Percentiles rank a stretch among this genome's conserved stretches.
Evolutionary conservation across 2,888 invertebrate genomes (phyloP).

Genomic region (Oligia strigilis): DNA sequence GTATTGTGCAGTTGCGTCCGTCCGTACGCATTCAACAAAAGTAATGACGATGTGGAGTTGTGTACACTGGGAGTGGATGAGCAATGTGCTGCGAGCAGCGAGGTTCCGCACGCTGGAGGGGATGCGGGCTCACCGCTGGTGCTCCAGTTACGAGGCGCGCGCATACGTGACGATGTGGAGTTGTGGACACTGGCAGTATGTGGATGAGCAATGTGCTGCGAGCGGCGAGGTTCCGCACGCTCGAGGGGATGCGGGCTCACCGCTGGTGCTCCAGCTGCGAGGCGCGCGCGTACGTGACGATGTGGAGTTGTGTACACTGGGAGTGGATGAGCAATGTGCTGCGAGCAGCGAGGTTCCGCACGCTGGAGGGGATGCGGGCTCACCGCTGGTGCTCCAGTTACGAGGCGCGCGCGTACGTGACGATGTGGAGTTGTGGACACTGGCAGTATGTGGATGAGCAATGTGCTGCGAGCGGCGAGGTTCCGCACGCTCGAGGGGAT

Average conservation of each 20-base stretch:
- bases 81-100: not conserved
- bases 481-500: constrained; percentile 19
- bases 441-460: constrained; percentile 1
- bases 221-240: not conserved
- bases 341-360: not conserved
- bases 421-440: not conserved
- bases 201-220: not conserved
- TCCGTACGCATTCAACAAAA: not conserved
- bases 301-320: not conserved
- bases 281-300: constrained; percentile 68
- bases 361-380: constrained; percentile 59
- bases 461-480: not conserved
- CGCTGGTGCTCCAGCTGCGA: constrained; percentile 75
- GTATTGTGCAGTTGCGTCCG: not conserved
- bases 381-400: constrained; percentile 75
- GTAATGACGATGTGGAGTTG: not conserved
- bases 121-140: constrained; percentile 75
- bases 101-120: constrained; percentile 6
- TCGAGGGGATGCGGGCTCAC: constrained; percentile 68
- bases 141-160: constrained; percentile 74
- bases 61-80: not conserved
- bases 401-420: constrained; percentile 75
- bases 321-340: not conserved
- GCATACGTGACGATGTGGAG: constrained; percentile 64
- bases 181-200: not conserved